Evolutionary conservation across 92 coral and sea anemone genomes (phyloP).

Genomic region (Diadumene lineata): DNA sequence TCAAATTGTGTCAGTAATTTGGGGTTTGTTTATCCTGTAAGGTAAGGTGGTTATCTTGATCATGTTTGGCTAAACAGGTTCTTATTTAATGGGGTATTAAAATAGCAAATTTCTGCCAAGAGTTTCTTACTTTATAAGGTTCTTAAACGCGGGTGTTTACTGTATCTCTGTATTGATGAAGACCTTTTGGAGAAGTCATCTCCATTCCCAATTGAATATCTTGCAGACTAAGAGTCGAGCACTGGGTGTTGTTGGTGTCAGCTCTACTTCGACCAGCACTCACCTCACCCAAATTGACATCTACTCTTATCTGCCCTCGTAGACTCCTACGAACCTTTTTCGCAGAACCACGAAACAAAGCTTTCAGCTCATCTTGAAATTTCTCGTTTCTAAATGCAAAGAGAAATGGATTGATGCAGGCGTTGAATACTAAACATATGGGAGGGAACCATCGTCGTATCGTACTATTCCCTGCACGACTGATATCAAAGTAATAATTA

Average conservation of each 20-base stretch:
- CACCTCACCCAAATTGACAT: background rate
- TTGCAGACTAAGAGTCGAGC: background rate
- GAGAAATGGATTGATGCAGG: constrained; percentile 53
- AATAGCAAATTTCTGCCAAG: too few relatives aligned
- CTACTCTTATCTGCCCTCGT: background rate
- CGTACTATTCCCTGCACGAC: constrained; percentile 18
- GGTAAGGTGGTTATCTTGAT: too few relatives aligned
- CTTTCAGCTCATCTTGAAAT: constrained; percentile 19
- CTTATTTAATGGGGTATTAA: too few relatives aligned
- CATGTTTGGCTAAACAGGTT: too few relatives aligned
- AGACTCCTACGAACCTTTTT: background rate
- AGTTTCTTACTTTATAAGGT: too few relatives aligned
- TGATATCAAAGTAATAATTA: background rate
- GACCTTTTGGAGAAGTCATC: background rate
- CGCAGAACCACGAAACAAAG: background rate
- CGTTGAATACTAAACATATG: constrained; percentile 47
- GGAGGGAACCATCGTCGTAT: constrained; percentile 56
- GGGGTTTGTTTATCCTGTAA: too few relatives aligned
- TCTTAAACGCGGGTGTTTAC: too few relatives aligned
- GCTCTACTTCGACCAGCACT: background rate
- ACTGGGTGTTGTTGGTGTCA: background rate
- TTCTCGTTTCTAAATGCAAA: constrained; percentile 49
- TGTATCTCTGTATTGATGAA: too few relatives aligned
- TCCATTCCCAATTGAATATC: background rate
- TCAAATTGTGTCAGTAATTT: too few relatives aligned